Conservation (phyloP, 2,797 vertebrate species). For the Lophius americanus region DNA sequence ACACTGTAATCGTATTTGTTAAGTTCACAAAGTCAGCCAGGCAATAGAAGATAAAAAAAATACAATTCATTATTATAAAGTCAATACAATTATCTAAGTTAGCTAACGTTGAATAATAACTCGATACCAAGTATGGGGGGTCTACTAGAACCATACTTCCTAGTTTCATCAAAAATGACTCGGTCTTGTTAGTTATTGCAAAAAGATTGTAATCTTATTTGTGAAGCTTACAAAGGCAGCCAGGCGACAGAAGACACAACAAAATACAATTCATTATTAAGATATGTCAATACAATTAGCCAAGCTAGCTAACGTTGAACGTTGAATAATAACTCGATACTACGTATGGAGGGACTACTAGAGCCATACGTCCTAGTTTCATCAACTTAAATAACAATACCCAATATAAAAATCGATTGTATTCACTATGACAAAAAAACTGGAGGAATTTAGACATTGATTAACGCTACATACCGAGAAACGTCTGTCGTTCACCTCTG, state of each 20-base stretch:
- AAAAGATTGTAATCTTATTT: too few species aligned
- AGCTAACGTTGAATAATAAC: too few species aligned
- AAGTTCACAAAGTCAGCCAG: neutral
- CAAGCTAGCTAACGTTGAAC: conserved; percentile 19
- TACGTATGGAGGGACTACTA: neutral
- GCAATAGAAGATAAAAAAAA: too few species aligned
- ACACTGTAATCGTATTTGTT: too few species aligned
- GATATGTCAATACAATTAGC: neutral
- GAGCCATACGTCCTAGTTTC: fast-evolving
- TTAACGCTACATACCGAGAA: conserved; percentile 38
- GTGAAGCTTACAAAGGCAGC: neutral
- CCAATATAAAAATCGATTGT: fast-evolving
- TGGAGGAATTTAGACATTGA: neutral
- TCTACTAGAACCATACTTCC: too few species aligned
- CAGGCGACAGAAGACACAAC: too few species aligned
- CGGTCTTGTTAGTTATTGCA: neutral
- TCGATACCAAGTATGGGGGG: too few species aligned
- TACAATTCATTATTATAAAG: too few species aligned
- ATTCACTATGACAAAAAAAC: fast-evolving
- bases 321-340: too few species aligned
- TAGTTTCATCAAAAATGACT: too few species aligned
- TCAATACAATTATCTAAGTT: too few species aligned
- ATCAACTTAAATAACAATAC: fast-evolving
- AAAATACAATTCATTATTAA: too few species aligned
- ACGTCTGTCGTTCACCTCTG: conserved; percentile 56